Base-by-base conservation (phyloP, 2,888 invertebrate genomes). In the Acrobasis repandana region DNA sequence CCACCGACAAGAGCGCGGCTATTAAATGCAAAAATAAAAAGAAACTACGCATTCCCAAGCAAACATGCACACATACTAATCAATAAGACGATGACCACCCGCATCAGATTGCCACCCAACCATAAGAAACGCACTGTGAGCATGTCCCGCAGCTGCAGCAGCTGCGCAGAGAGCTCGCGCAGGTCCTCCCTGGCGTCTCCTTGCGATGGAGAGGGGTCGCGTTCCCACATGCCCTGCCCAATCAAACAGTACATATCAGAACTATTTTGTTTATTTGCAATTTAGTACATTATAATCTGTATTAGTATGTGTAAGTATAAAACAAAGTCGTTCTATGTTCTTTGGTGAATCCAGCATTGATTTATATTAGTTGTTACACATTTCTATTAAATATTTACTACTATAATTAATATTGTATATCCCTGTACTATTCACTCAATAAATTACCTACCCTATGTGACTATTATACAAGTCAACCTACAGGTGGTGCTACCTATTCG, bases 221-320 rank as follows among this genome's bases (percentile, higher is more conserved):
- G 70, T 71, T 75, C 90, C 90, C 91, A 86, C 81, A 86, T 74
- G 28, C 87, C 87, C 87, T 91, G 77, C 16, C 69, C 47, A 36
- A 18, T 36, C 1, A 58, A 58, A 58, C 16, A n/a, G 28, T 28
- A 5, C 6, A 4, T 38, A 43, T 20, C 36, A 54, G 14, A 10
- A 20, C 14, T 20, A 18, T 4, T 56, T 28, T 28, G 2, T 28
- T 28, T 28, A 28, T 28, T 28, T 28, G 28, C 28, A 28, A 6
- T 28, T 28, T 28, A 28, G 6, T 28, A 28, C 28, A 28, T 20
- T 20, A 20, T 20, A 4, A 20, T 28, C 28, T 28, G 28, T 28
- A 28, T 28, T 28, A 28, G 28, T 28, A 5, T 28, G 2, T 28
- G 28, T 28, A 28, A 28, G 6, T 28, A 20, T 20, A 20, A 20